Evolutionary conservation across 2,797 vertebrate genomes (phyloP).

Genomic region (Emydoidea blandingii): DNA sequence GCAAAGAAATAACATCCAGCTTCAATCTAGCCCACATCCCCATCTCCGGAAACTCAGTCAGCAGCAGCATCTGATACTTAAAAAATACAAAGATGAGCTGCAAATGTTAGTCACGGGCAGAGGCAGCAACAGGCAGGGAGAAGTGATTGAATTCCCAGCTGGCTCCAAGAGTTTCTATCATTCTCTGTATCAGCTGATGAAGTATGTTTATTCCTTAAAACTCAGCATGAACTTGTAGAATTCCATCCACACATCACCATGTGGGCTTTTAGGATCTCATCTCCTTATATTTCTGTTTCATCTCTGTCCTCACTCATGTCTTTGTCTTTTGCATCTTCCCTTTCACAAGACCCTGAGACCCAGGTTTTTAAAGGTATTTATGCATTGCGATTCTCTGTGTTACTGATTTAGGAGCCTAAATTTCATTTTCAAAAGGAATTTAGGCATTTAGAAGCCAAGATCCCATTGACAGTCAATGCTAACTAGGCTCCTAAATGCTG

Average conservation of each 20-base stretch:
- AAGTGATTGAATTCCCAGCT: constrained; percentile 67
- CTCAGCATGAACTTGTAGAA: constrained; percentile 55
- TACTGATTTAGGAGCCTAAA: background rate
- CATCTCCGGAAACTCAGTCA: constrained; percentile 64
- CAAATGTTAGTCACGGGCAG: constrained; percentile 63
- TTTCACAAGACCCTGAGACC: background rate
- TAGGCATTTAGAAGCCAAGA: background rate
- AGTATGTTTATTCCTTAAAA: background rate
- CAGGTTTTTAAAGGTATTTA: background rate
- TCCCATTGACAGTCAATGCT: background rate
- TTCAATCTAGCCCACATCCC: constrained; percentile 56
- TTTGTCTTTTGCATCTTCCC: constrained; percentile 29
- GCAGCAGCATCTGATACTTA: constrained; percentile 43
- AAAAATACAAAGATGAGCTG: constrained; percentile 57
- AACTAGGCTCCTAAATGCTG: background rate
- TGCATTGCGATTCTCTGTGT: no score
- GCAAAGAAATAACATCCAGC: constrained; percentile 62
- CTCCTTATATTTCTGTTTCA: constrained; percentile 5
- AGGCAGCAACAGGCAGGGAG: constrained; percentile 56
- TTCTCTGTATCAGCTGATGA: constrained; percentile 53
- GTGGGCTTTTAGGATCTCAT: constrained; percentile 24
- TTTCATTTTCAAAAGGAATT: background rate
- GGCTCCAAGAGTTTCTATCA: constrained; percentile 37
- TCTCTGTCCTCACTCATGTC: background rate
- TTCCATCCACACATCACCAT: background rate